These are phyloP conservation scores for Muntiacus muntjak DNA, from an alignment of 2,113 vertebrate species.

Conservation along the genomic window DNA sequence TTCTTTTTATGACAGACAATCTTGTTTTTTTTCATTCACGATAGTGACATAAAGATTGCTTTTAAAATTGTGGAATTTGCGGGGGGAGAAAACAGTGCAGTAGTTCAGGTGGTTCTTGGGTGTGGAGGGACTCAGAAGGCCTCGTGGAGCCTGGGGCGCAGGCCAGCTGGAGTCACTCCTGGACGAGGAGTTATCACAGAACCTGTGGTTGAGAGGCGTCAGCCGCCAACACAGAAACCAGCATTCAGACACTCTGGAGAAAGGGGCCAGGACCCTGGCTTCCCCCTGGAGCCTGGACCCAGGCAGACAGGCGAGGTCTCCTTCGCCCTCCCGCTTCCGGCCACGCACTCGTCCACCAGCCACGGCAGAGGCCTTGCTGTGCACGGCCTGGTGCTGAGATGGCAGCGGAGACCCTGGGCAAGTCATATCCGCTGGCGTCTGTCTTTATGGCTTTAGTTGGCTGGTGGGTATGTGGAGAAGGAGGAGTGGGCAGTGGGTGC, in stretches of 20 bases:
- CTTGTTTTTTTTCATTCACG: neutral
- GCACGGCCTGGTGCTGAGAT: neutral
- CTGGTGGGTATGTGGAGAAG: neutral
- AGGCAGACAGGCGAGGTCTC: neutral
- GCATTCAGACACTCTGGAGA: neutral
- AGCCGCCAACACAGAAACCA: accelerated
- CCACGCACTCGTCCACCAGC: accelerated
- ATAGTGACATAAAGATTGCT: neutral
- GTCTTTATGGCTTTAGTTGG: neutral
- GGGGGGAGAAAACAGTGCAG: neutral
- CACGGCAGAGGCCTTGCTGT: neutral
- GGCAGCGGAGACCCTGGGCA: neutral
- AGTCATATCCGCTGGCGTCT: accelerated
- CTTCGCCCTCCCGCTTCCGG: neutral
- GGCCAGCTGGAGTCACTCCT: neutral
- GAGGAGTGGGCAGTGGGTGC: neutral
- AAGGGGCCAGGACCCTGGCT: no score
- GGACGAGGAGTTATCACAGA: neutral
- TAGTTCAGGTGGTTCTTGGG: neutral
- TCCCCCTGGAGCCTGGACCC: neutral
- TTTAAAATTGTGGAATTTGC: neutral
- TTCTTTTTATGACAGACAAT: neutral
- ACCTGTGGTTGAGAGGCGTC: accelerated
- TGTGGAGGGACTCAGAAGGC: neutral
- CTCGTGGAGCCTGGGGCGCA: accelerated